phyloP scores from a whole-genome alignment of 2,797 vertebrate genomes.

The Ptychobarbus kaznakovi region DNA sequence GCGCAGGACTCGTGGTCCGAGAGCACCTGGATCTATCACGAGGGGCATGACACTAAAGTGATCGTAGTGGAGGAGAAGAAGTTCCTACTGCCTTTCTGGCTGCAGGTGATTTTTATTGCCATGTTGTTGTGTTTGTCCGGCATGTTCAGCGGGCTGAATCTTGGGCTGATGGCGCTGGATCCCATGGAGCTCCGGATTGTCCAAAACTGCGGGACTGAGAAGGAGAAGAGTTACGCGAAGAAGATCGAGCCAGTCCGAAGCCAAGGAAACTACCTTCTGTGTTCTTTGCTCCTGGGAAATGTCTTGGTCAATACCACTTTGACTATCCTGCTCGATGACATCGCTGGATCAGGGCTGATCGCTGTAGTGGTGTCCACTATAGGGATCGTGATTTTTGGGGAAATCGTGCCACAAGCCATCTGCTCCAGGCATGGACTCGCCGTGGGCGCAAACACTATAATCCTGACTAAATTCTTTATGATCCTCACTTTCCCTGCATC shows the following conservation, averaged over 20 bases:
- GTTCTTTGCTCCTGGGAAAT: slow-evolving; percentile 86
- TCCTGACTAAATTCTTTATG: slow-evolving; percentile 91
- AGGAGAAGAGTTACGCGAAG: slow-evolving; percentile 87
- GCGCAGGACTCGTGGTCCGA: slow-evolving; percentile 75
- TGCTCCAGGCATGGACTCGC: slow-evolving; percentile 88
- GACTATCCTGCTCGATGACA: slow-evolving; percentile 88
- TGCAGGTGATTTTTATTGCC: slow-evolving; percentile 90
- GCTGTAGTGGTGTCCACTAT: slow-evolving; percentile 89
- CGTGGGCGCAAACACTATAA: slow-evolving; percentile 88
- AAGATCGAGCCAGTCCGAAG: slow-evolving; percentile 87
- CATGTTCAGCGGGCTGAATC: slow-evolving; percentile 90
- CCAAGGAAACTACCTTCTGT: slow-evolving; percentile 89
- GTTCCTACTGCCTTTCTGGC: slow-evolving; percentile 87
- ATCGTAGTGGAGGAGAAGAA: slow-evolving; percentile 89
- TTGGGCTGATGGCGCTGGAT: slow-evolving; percentile 89
- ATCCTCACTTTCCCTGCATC: slow-evolving; percentile 90
- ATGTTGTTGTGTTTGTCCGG: slow-evolving; percentile 86
- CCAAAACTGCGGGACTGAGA: slow-evolving; percentile 88
- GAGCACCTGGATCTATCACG: slow-evolving; percentile 87
- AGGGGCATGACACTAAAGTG: slow-evolving; percentile 86
- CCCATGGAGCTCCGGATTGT: slow-evolving; percentile 90
- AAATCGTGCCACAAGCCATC: slow-evolving; percentile 89
- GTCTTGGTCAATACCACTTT: slow-evolving; percentile 89
- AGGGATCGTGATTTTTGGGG: slow-evolving; percentile 89
- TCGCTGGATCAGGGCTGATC: slow-evolving; percentile 86